Evolutionary conservation across 2,797 vertebrate genomes (phyloP).

Genomic region (Hemibagrus guttatus): DNA sequence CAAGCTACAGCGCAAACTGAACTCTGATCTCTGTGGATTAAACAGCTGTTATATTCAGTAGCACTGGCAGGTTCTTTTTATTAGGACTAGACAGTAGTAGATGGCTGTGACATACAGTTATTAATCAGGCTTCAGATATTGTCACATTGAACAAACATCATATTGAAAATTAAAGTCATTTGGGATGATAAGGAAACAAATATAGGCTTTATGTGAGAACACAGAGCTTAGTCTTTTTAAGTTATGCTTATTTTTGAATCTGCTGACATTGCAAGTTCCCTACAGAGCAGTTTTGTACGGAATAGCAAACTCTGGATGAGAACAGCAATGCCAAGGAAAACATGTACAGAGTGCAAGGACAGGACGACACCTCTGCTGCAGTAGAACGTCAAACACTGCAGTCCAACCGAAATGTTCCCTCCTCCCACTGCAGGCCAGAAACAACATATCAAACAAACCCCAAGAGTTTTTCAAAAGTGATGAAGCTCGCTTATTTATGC

Average conservation of each 20-base stretch:
- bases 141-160: neutral
- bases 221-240: conserved; percentile 13
- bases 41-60: conserved; percentile 32
- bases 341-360: conserved; percentile 47
- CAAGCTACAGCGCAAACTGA: conserved; percentile 28
- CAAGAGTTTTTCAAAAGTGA: neutral
- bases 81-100: conserved; percentile 19
- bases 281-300: conserved; percentile 56
- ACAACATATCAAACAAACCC: neutral
- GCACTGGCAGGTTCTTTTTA: conserved; percentile 8
- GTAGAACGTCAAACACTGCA: conserved; percentile 15
- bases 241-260: conserved; percentile 33
- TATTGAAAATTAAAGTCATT: neutral
- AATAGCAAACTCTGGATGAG: conserved; percentile 64
- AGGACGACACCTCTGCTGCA: conserved; percentile 32
- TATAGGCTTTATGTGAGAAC: neutral
- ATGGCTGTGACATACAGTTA: neutral
- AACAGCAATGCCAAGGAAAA: conserved; percentile 64
- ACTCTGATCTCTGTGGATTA: conserved; percentile 30
- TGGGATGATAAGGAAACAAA: neutral
- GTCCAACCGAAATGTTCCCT: conserved; percentile 9
- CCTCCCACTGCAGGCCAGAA: neutral
- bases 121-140: neutral
- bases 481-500: neutral
- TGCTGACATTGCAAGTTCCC: conserved; percentile 55